Percentiles rank a stretch among this genome's conserved stretches.
These are phyloP conservation scores for Cactoblastis cactorum DNA, from an alignment of 2,888 invertebrate genomes.

Conservation along the genomic window DNA sequence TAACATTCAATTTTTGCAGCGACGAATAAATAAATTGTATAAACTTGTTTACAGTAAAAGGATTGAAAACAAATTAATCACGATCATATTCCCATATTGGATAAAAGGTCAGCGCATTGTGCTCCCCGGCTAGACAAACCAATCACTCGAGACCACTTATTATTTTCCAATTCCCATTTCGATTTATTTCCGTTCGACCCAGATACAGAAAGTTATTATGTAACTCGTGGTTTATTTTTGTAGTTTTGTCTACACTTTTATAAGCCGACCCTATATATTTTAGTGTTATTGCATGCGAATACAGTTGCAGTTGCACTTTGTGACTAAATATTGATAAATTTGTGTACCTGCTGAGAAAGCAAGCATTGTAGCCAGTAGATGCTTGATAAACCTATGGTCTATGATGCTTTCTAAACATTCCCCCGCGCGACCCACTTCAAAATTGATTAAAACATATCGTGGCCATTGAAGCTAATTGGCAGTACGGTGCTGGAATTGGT, in stretches of 20 bases:
- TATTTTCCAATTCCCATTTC: not conserved
- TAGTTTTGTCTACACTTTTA: not conserved
- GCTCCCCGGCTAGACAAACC: not conserved
- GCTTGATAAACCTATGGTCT: not conserved
- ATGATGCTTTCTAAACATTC: not conserved
- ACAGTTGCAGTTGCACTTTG: constrained; percentile 5
- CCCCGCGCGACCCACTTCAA: constrained; percentile 28
- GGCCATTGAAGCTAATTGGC: constrained; percentile 73
- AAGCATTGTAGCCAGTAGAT: not conserved
- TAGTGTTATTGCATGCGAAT: not conserved
- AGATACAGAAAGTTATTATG: not conserved
- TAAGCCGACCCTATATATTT: not conserved
- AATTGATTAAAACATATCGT: constrained; percentile 55
- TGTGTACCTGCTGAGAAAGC: not conserved
- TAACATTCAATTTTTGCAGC: too few relatives aligned
- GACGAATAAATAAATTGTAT: too few relatives aligned
- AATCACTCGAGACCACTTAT: not conserved
- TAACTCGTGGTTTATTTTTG: not conserved
- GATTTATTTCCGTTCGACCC: not conserved
- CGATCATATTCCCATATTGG: not conserved
- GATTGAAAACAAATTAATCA: not conserved
- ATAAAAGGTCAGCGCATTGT: not conserved
- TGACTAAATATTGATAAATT: constrained; percentile 2
- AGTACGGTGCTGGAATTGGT: constrained; percentile 48
- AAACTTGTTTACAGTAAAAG: too few relatives aligned